phyloP scores from a whole-genome alignment of 2,797 vertebrate species.

The Heliangelus exortis region DNA sequence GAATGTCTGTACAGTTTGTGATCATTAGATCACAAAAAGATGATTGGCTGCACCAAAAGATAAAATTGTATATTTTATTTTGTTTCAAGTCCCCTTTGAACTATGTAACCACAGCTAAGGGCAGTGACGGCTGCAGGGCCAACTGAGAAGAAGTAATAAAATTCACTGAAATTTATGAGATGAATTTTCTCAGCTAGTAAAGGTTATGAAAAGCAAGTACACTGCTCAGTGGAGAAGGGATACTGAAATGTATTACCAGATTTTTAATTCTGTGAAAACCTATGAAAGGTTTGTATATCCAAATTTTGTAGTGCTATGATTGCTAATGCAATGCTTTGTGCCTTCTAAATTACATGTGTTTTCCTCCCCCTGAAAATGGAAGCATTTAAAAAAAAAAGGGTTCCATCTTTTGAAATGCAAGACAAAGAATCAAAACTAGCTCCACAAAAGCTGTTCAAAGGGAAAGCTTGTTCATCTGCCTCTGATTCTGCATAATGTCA shows the following conservation, averaged over 20 bases:
- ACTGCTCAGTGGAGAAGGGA: not conserved
- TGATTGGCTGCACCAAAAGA: not conserved
- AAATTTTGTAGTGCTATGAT: not conserved
- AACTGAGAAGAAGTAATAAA: not conserved
- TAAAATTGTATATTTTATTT: not conserved
- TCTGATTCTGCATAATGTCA: not conserved
- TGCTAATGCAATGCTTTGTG: not conserved
- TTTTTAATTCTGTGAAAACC: not conserved
- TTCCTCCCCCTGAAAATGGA: not conserved
- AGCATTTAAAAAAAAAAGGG: not conserved
- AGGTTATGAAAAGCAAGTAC: not conserved
- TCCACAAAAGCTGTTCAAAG: not conserved
- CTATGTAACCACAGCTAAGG: not conserved
- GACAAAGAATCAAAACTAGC: not conserved
- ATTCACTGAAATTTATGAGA: not conserved
- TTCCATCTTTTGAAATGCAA: not conserved
- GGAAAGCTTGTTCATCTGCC: not conserved
- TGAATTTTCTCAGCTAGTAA: not conserved
- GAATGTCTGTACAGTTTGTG: not conserved
- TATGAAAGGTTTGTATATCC: not conserved
- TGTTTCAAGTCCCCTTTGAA: not conserved
- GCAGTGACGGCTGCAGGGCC: not conserved
- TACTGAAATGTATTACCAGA: not conserved
- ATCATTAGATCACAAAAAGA: not conserved
- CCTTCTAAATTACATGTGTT: not conserved